phyloP scores from a whole-genome alignment of 2,113 vertebrate genomes.

The Alethe diademata region DNA sequence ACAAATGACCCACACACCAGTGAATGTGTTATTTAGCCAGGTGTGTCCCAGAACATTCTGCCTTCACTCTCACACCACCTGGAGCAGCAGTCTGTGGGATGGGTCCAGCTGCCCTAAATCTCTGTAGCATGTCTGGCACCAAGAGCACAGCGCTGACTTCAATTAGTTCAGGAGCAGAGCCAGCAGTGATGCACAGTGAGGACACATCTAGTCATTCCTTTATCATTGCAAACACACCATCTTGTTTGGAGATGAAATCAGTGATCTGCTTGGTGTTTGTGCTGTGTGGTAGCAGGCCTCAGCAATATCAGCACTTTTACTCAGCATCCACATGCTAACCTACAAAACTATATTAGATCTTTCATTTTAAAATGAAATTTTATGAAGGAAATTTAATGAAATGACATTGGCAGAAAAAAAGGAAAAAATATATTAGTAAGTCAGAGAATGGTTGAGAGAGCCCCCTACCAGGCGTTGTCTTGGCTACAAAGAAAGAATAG shows the following conservation, averaged over 20 bases:
- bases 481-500: neutral
- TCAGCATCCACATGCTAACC: neutral
- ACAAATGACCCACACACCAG: rapidly evolving
- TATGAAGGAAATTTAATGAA: too few species aligned
- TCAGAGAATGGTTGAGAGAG: neutral
- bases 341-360: neutral
- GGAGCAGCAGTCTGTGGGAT: neutral
- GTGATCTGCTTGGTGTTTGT: neutral
- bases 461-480: neutral
- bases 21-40: neutral
- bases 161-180: neutral
- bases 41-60: neutral
- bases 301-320: neutral
- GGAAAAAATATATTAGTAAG: neutral
- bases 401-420: neutral
- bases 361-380: neutral
- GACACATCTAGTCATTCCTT: neutral
- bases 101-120: neutral
- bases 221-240: neutral
- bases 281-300: neutral
- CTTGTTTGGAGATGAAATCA: neutral
- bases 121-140: neutral
- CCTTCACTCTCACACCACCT: neutral
- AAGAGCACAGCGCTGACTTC: rapidly evolving
- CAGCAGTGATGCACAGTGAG: neutral